Percentiles rank a stretch among this genome's conserved stretches.
phyloP scores from a whole-genome alignment of 2,113 vertebrate species.

The Orthonyx spaldingii region DNA sequence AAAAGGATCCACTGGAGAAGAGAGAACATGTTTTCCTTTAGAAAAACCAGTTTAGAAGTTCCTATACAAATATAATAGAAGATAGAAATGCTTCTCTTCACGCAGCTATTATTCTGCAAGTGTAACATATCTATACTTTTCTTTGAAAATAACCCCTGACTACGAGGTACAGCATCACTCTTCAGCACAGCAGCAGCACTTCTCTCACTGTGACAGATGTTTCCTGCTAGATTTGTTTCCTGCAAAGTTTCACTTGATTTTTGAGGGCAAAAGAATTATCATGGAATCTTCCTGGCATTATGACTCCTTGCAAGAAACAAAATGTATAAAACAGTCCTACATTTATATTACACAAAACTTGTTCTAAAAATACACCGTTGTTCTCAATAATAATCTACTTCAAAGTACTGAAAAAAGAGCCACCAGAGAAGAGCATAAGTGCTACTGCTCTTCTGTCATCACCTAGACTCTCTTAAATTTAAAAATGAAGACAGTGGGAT shows the following conservation, averaged over 20 bases:
- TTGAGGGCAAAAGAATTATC: neutral
- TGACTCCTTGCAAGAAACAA: neutral
- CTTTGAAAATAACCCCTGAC: neutral
- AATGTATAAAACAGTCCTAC: neutral
- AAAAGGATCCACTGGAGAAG: neutral
- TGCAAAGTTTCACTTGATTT: neutral
- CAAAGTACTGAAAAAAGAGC: neutral
- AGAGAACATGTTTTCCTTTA: neutral
- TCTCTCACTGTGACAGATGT: neutral
- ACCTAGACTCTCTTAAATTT: neutral
- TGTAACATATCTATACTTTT: neutral
- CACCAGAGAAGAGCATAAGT: neutral
- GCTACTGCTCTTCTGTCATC: neutral
- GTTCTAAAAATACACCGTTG: slow-evolving; percentile 7
- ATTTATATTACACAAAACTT: neutral
- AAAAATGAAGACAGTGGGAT: neutral
- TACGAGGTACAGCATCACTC: neutral
- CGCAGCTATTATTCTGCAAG: neutral
- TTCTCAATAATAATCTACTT: neutral
- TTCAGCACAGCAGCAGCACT: neutral
- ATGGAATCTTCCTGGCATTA: neutral
- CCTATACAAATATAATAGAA: neutral
- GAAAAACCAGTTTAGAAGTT: neutral
- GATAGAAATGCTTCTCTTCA: neutral
- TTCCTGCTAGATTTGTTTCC: neutral